Base-by-base conservation (phyloP, 2,888 invertebrate genomes). In the Boloria selene region DNA sequence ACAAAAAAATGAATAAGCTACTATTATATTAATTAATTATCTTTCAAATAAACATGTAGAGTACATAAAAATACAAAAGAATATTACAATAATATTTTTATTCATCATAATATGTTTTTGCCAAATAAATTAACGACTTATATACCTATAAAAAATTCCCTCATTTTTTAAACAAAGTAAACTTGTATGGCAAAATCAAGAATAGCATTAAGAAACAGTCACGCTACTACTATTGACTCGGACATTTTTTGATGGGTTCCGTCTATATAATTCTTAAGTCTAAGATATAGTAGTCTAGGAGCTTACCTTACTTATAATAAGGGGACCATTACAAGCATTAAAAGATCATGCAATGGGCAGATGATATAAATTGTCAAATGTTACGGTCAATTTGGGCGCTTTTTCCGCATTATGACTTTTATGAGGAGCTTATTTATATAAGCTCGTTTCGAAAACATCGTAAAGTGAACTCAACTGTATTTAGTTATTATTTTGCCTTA, bases 401-500 rank as follows among this genome's bases (percentile, higher is more conserved):
- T 22, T 45, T 45, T 56, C 56, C 56, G 7, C 45, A n/a, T 56
- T 22, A 56, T 56, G 45, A 56, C 22, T 56, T 56, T 56, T 45
- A 45, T 56, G 44, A 13, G 44, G 45, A 26, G 16, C 45, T 56
- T 18, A 18, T 22, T 38, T 17, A 54, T 54, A 38, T 54, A 42
- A 16, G 22, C 22, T 45, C 44, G 44, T 45, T 22, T 44, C n/a
- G 44, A 45, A 45, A 56, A 38, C 31, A 38, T 22, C n/a, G 45
- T 56, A 45, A 56, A 56, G 16, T 56, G 45, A 56, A 45, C 56
- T 22, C 45, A 45, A 56, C 45, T 16, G 10, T 10, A n/a, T 26
- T 13, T 56, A 4, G 22, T 45, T 18, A 56, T 45, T 45, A 13
- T 22, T 22, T 56, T 3, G 45, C 22, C 17, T 18, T 18, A 50